Base-by-base conservation (phyloP, 2,888 invertebrate genomes). In the Hecatera dysodea region DNA sequence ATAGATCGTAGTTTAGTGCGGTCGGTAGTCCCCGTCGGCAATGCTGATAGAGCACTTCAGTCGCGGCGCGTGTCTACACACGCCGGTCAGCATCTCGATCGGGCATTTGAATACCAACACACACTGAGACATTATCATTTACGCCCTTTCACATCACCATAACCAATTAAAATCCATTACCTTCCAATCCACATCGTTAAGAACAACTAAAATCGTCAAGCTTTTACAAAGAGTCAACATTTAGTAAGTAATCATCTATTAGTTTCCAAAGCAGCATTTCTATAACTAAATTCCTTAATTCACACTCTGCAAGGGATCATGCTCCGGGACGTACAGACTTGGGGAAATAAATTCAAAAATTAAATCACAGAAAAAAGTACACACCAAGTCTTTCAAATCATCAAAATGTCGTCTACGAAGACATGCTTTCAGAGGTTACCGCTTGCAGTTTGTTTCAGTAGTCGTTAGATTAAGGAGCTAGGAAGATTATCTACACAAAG, bases 61-160 rank as follows among this genome's bases (percentile, higher is more conserved):
- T 92, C 94, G 87, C 83, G 92, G 92, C 93, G 91, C 88, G 89
- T 89, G 83, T 83, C 88, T 89, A 88, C 89, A 89, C 88, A 87
- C 93, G 93, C 93, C 93, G 89, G 89, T 94, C 95, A 95, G 95
- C 96, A 95, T 95, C 95, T 93, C 95, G 94, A 95, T 96, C 96
- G 96, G 95, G 96, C 97, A 97, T 97, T 97, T 97, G 97, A 97
- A 97, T 97, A 97, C 97, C 97, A 97, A 97, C 97, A 97, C 97
- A 97, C 95, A 95, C 95, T 93, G 91, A 94, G 89, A 92, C 90
- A 92, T 90, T 86, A 92, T 92, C 91, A 92, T 93, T 90, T 92
- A 94, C 93, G 93, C 93, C 93, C 95, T 94, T 94, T 93, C 93
- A 95, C 92, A 94, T 94, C 94, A 93, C 91, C 95, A 95, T 91